phyloP scores from a whole-genome alignment of 2,113 vertebrate genomes.

The Xyliphius kryptos region DNA sequence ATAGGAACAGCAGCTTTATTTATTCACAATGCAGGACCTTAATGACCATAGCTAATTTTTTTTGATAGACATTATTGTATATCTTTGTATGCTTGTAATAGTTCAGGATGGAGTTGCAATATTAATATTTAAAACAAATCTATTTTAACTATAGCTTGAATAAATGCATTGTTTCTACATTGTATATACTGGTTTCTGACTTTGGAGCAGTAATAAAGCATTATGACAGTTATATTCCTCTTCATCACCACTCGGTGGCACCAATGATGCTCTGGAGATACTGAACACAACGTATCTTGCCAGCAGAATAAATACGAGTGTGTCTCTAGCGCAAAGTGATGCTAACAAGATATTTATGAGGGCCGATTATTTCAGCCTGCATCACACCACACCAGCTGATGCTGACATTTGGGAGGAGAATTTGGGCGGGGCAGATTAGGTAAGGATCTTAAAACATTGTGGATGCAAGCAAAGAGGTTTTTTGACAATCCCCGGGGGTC shows the following conservation, averaged over 20 bases:
- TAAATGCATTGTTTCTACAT: slow-evolving; percentile 24
- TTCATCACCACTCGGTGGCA: slow-evolving; percentile 37
- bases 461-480: slow-evolving; percentile 33
- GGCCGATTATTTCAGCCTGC: slow-evolving; percentile 33
- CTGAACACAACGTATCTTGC: background rate
- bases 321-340: slow-evolving; percentile 34
- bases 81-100: background rate
- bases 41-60: too few species aligned
- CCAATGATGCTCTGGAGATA: slow-evolving; percentile 18
- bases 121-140: too few species aligned
- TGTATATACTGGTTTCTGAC: background rate
- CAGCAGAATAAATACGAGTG: slow-evolving; percentile 14
- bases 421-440: background rate
- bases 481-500: slow-evolving; percentile 43
- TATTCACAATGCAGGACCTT: background rate
- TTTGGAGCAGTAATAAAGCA: background rate
- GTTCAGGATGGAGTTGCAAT: too few species aligned
- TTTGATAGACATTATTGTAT: background rate
- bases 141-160: slow-evolving; percentile 14
- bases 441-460: slow-evolving; percentile 32
- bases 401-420: slow-evolving; percentile 35
- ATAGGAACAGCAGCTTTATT: slow-evolving; percentile 9
- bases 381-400: slow-evolving; percentile 28
- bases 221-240: slow-evolving; percentile 8
- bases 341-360: slow-evolving; percentile 46